Base-by-base conservation (phyloP, 1,140 invertebrate genomes). In the Tetragnatha versicolor region DNA sequence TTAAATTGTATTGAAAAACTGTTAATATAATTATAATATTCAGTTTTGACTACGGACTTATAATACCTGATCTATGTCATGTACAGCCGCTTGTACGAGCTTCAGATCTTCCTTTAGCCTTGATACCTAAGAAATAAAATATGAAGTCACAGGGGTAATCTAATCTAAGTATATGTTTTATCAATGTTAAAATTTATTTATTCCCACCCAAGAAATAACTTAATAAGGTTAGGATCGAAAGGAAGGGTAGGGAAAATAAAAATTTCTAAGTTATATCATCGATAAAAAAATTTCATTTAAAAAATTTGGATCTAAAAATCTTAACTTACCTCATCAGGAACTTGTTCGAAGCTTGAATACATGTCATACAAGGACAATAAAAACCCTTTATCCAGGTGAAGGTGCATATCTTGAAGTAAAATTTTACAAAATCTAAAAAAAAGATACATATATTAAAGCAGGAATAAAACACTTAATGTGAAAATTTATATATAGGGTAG, bases 381-480 rank as follows among this genome's bases (percentile, higher is more conserved):
- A 84, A 93, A 92, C 66, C 91, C 89, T 84, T 91, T 91, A 84
- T 94, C 92, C 51, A 94, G 84, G 84, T 92, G 91, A 6, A 94
- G 84, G 82, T 88, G 89, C 81, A 93, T 91, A 82, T 93, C 91
- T 83, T 92, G 90, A 0, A 93, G 82, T 22, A 91, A 84, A 0
- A 94, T 66, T 84, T 91, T 92, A 31, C 93, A 86, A 83, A 92
- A 91, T 82, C 90, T 91, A 83, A 17, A 85, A 58, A 4, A 53
- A 35, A 45, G 79, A 61, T 7, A 61, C 49, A n/a, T n/a, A n/a
- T n/a, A n/a, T n/a, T n/a, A n/a, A n/a, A n/a, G n/a, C n/a, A n/a
- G n/a, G n/a, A n/a, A n/a, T n/a, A n/a, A n/a, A n/a, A n/a, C n/a
- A n/a, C n/a, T n/a, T n/a, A n/a, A n/a, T n/a, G n/a, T n/a, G n/a